Conservation (phyloP, 2,113 vertebrate genomes). For the Felis catus region DNA sequence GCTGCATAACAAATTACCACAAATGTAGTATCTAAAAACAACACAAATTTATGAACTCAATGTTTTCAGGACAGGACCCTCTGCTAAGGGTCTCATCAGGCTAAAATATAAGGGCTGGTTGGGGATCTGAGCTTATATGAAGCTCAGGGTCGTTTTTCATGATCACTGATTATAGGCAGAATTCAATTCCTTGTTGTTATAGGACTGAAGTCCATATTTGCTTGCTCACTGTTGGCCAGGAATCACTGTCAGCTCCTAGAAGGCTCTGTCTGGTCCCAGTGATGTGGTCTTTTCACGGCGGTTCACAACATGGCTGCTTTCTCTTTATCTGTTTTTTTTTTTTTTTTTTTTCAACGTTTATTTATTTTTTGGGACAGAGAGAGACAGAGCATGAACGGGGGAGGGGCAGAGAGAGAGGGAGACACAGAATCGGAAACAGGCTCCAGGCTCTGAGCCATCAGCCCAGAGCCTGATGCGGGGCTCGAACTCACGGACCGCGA, state of each 20-base stretch:
- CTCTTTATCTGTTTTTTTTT: not conserved
- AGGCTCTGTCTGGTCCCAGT: not conserved
- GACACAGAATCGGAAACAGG: no score
- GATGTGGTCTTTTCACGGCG: not conserved
- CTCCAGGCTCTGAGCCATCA: no score
- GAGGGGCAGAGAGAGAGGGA: no score
- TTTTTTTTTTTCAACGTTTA: no score
- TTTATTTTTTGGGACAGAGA: no score
- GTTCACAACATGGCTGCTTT: not conserved
- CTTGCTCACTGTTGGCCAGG: not conserved
- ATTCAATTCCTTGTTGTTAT: not conserved
- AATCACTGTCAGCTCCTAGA: not conserved
- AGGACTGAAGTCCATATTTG: not conserved
- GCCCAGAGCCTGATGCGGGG: no score
- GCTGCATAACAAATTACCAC: not conserved
- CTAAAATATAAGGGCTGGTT: not conserved
- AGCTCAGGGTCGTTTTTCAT: not conserved
- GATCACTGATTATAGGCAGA: not conserved
- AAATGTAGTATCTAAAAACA: not conserved
- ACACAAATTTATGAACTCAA: not conserved
- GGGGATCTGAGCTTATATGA: not conserved
- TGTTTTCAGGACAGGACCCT: not conserved
- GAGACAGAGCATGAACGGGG: no score
- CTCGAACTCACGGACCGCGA: no score
- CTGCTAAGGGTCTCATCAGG: not conserved